Conservation (phyloP, 1,140 invertebrate genomes). For the Rhyacophila brunnea region DNA sequence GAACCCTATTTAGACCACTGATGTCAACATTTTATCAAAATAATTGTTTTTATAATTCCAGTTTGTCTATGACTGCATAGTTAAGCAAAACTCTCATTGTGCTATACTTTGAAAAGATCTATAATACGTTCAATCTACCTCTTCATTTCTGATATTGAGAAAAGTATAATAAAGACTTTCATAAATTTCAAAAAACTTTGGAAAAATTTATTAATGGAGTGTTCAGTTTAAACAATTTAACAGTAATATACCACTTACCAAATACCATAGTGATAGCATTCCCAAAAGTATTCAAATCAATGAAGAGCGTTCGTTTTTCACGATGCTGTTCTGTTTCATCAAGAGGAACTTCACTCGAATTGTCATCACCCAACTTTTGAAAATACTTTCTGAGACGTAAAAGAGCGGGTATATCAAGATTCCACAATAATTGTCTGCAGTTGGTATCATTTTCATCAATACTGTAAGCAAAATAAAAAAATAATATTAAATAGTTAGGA, state of each 20-base stretch:
- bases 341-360: conserved; percentile 1
- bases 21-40: too few relatives aligned
- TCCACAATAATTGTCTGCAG: conserved; percentile 16
- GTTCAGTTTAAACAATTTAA: too few relatives aligned
- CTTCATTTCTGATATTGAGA: too few relatives aligned
- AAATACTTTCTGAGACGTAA: conserved; percentile 21
- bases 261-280: conserved; percentile 22
- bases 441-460: not conserved
- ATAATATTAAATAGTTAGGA: not conserved
- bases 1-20: too few relatives aligned
- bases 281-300: conserved; percentile 16
- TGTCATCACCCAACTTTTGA: conserved; percentile 6
- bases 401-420: conserved; percentile 16
- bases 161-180: too few relatives aligned
- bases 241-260: conserved; percentile 13
- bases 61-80: too few relatives aligned
- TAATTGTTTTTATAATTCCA: too few relatives aligned
- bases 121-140: too few relatives aligned
- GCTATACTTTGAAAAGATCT: too few relatives aligned
- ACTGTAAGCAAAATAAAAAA: conserved; percentile 1
- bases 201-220: too few relatives aligned
- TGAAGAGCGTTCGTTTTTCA: conserved; percentile 17
- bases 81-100: too few relatives aligned
- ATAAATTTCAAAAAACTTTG: too few relatives aligned
- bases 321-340: conserved; percentile 6